A percentile compares a stretch with the other conserved stretches of the same genome.
These are phyloP conservation scores for Cliona cf. orientalis DNA, from an alignment of 37 sponge, comb jelly and placozoan genomes.

Conservation along the genomic window DNA sequence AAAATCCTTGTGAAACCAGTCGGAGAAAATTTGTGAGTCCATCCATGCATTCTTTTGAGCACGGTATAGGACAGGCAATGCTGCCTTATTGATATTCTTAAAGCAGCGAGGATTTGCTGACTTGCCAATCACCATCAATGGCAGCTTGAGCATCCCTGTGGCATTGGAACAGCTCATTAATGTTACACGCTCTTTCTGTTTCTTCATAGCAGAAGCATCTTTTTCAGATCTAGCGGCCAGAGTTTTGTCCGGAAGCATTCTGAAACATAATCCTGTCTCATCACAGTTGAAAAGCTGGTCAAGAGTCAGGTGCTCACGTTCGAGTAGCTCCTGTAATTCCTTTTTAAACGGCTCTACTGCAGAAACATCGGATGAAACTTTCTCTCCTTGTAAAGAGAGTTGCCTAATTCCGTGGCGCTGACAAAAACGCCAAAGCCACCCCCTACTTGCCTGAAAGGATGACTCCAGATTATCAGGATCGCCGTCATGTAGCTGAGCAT, in stretches of 20 bases:
- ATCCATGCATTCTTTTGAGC: slow-evolving; percentile 61
- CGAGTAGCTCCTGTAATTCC: background rate
- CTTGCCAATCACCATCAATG: background rate
- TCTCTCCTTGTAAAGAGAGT: slow-evolving; percentile 46
- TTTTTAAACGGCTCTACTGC: slow-evolving; percentile 8
- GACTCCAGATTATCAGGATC: background rate
- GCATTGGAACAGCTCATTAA: background rate
- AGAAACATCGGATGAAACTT: slow-evolving; percentile 10
- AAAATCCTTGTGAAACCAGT: slow-evolving; percentile 51
- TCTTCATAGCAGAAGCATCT: background rate
- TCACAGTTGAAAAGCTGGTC: background rate
- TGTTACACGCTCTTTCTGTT: background rate
- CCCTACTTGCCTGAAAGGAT: slow-evolving; percentile 20
- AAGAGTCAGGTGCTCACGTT: background rate
- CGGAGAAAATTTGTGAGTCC: slow-evolving; percentile 20
- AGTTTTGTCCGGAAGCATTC: background rate
- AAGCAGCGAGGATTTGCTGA: background rate
- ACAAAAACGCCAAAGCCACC: slow-evolving; percentile 47
- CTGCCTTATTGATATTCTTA: background rate
- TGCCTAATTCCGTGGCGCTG: slow-evolving; percentile 38
- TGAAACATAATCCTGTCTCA: background rate
- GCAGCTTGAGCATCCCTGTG: background rate
- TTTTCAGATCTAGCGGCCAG: slow-evolving; percentile 3
- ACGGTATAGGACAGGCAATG: background rate
- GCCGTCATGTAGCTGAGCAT: no score